Evolutionary conservation across 2,888 invertebrate species (phyloP).

Genomic region (Acanthosoma haemorrhoidale): DNA sequence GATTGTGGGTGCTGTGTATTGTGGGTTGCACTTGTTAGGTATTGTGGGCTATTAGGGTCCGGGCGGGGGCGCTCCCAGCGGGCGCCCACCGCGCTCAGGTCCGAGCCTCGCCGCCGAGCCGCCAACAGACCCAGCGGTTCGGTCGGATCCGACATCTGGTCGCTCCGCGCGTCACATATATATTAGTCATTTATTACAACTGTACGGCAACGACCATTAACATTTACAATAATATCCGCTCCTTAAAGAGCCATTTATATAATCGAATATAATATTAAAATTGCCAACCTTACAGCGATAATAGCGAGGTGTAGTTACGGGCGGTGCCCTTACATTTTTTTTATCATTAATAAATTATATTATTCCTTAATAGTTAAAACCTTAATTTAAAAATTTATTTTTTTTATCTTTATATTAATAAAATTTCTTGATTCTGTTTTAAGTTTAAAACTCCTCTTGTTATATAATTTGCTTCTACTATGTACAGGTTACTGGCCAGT

Average conservation of each 20-base stretch:
- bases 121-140: conserved; percentile 27
- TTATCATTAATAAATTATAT: conserved; percentile 15
- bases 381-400: conserved; percentile 20
- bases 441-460: conserved; percentile 5
- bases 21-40: neutral
- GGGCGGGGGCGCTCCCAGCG: conserved; percentile 27
- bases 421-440: conserved; percentile 16
- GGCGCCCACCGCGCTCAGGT: conserved; percentile 2
- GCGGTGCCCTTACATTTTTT: conserved; percentile 19
- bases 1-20: conserved; percentile 1
- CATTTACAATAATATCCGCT: conserved; percentile 52
- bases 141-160: neutral
- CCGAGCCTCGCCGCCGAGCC: conserved; percentile 4
- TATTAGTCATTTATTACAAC: conserved; percentile 49
- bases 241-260: conserved; percentile 51
- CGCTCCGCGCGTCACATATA: too few relatives aligned
- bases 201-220: conserved; percentile 47
- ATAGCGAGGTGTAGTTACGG: conserved; percentile 40
- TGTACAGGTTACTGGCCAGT: conserved; percentile 37
- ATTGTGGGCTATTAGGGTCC: neutral
- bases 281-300: conserved; percentile 40
- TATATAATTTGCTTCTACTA: conserved; percentile 23
- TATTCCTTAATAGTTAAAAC: conserved; percentile 24
- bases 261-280: conserved; percentile 48
- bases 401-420: conserved; percentile 14